A percentile compares a stretch with the other conserved stretches of the same genome.
phyloP scores from a whole-genome alignment of 2,797 vertebrate species.

The Falco novaeseelandiae region DNA sequence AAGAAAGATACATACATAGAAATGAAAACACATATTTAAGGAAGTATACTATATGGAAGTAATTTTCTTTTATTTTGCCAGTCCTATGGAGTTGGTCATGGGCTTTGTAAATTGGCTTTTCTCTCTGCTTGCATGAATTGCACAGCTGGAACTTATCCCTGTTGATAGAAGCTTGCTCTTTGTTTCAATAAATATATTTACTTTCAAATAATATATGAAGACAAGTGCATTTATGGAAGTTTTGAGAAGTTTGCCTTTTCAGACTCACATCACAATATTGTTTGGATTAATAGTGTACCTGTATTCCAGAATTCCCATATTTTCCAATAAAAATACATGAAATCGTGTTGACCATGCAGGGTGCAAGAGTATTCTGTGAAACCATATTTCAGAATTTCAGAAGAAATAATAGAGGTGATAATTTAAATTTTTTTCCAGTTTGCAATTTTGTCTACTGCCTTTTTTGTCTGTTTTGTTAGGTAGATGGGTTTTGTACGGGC shows the following conservation, averaged over 20 bases:
- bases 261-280: neutral
- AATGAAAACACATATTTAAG: slow-evolving; percentile 8
- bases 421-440: neutral
- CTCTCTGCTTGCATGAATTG: neutral
- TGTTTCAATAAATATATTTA: neutral
- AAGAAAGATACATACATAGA: slow-evolving; percentile 55
- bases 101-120: slow-evolving; percentile 1
- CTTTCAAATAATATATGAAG: neutral
- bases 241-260: neutral
- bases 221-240: neutral
- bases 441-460: neutral
- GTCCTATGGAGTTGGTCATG: neutral
- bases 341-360: neutral
- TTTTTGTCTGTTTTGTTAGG: neutral
- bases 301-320: neutral
- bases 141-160: neutral
- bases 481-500: neutral
- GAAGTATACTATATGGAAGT: neutral
- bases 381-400: neutral
- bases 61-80: slow-evolving; percentile 39
- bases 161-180: neutral
- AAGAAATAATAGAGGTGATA: neutral
- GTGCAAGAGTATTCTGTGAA: neutral
- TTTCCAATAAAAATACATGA: neutral
- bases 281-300: neutral